Evolutionary conservation across 2,797 vertebrate genomes (phyloP), one percentile per base, ranked within the genome.

Genomic region (Aldrovandia affinis): DNA sequence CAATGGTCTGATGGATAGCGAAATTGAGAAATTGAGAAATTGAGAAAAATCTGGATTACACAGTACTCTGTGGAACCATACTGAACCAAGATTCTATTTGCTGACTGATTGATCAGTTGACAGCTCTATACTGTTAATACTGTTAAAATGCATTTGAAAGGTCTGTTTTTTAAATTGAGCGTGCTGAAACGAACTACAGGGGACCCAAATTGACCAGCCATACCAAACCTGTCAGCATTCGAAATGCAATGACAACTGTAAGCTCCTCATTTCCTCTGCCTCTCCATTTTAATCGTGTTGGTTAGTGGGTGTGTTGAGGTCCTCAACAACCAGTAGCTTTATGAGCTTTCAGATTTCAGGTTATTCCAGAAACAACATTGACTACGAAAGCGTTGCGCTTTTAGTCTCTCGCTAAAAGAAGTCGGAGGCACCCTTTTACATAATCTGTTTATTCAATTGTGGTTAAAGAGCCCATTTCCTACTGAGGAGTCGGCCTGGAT

Each of bases 381-480:
- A 14, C 28, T 10, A 59, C 20, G 42, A 78, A 84, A 54, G 2
- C 22, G 20, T n/a, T 55, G 52, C 50, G 30, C 55, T 52, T 83
- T 83, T 28, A 44, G 70, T 42, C 81, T 77, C 28, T 14, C 28
- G 30, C 4, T 36, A 52, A 18, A 59, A 83, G 77, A 39, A 65
- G 83, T 47, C 82, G 86, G 82, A 79, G 52, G 75, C 78, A 82
- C 73, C 44, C 63, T 85, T 68, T 83, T 80, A 70, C 81, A 63
- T 57, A 84, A 82, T 88, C 90, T 89, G 90, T 87, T 88, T 80
- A 85, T 85, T 87, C 89, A 81, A 87, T 90, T 88, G 86, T 61
- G 85, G 84, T 84, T 78, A 55, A 65, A 22, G 6, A 63, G 83
- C 30, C 44, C 39, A 85, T 83, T 82, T 88, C 78, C 79, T 80